phyloP scores from a whole-genome alignment of 2,113 vertebrate species.

The Phrynosoma blainvillii region DNA sequence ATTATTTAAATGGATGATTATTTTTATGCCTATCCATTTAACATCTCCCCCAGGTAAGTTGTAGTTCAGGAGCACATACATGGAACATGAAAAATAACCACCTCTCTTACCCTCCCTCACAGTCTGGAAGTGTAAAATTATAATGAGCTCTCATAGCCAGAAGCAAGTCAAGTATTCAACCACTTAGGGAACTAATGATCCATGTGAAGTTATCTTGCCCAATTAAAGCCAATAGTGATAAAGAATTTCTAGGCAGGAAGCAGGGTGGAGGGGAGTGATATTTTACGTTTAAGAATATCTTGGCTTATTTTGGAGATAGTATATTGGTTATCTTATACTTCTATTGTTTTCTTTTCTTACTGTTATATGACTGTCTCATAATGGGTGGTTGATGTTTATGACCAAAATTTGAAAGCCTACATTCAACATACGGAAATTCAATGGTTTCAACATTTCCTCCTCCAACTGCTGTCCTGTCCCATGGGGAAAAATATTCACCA shows the following conservation, averaged over 20 bases:
- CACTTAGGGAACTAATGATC: conserved; percentile 26
- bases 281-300: background rate
- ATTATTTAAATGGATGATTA: background rate
- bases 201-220: conserved; percentile 10
- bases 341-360: background rate
- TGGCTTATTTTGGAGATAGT: background rate
- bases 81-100: background rate
- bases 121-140: background rate
- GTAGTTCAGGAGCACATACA: background rate
- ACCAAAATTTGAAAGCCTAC: background rate
- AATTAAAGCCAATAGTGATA: background rate
- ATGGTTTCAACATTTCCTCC: too few species aligned
- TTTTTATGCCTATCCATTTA: too few species aligned
- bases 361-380: background rate
- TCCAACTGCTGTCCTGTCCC: too few species aligned
- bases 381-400: background rate
- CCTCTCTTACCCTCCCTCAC: background rate
- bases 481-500: too few species aligned
- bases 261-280: background rate
- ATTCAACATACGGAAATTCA: background rate
- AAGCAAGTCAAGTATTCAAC: conserved; percentile 3
- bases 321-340: background rate
- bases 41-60: background rate
- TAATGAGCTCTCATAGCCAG: background rate
- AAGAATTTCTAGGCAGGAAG: background rate